phyloP scores from a whole-genome alignment of 1,140 invertebrate genomes.

The Plectus sambesii region DNA sequence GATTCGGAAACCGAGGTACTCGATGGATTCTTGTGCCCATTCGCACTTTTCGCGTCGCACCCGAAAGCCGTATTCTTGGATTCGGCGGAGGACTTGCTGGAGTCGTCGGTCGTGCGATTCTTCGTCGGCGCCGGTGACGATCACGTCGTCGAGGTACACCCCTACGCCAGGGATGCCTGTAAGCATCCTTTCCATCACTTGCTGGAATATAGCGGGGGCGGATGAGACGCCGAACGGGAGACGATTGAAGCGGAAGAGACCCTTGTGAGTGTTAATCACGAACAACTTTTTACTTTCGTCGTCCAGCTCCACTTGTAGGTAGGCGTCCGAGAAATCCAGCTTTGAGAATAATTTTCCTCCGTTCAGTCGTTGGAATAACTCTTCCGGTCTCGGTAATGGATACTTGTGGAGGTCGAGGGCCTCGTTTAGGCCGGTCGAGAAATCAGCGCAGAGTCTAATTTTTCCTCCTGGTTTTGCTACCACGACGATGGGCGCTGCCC shows the following conservation, averaged over 20 bases:
- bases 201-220: constrained; percentile 51
- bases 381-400: constrained; percentile 38
- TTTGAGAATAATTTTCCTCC: constrained; percentile 35
- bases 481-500: constrained; percentile 47
- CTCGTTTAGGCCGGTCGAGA: constrained; percentile 35
- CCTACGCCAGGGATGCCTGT: constrained; percentile 30
- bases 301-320: constrained; percentile 28
- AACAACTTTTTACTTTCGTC: constrained; percentile 26
- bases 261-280: constrained; percentile 26
- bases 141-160: constrained; percentile 23
- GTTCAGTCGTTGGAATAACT: constrained; percentile 30
- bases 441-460: constrained; percentile 47
- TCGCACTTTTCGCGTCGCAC: constrained; percentile 18
- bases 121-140: constrained; percentile 10
- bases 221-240: constrained; percentile 50
- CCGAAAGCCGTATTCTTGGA: constrained; percentile 12
- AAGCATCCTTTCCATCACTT: constrained; percentile 48
- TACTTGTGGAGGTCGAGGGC: constrained; percentile 19
- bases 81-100: constrained; percentile 1
- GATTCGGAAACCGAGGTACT: constrained; percentile 18
- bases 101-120: constrained; percentile 11
- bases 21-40: background rate
- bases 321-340: constrained; percentile 34
- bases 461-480: constrained; percentile 45
- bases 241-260: constrained; percentile 27